Evolutionary conservation across 2,113 vertebrate genomes (phyloP).

Genomic region (Heterochromis multidens): DNA sequence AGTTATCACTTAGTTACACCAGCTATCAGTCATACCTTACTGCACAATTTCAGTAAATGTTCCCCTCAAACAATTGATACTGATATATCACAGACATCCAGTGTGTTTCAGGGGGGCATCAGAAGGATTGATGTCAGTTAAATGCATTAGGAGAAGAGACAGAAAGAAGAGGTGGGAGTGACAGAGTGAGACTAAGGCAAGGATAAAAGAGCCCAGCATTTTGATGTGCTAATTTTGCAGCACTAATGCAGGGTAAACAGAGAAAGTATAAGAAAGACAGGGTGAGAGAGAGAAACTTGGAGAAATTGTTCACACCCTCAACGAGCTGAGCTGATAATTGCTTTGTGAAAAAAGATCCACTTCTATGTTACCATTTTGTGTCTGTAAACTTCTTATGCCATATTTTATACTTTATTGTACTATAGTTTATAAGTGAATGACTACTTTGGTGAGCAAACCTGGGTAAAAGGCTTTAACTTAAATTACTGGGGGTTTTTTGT

Average conservation of each 20-base stretch:
- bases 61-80: too few species aligned
- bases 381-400: not conserved
- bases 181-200: not conserved
- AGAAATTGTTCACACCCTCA: not conserved
- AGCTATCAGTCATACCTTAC: not conserved
- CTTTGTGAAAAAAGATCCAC: not conserved
- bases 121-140: not conserved
- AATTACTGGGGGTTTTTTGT: not conserved
- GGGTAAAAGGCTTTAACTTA: not conserved
- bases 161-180: not conserved
- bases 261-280: not conserved
- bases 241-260: constrained; percentile 7
- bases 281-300: not conserved
- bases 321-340: not conserved
- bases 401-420: not conserved
- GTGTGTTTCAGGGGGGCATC: not conserved
- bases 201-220: not conserved
- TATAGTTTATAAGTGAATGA: not conserved
- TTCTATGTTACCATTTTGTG: not conserved
- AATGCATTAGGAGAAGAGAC: not conserved
- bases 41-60: not conserved
- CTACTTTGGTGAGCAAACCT: too few species aligned
- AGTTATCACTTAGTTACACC: too few species aligned
- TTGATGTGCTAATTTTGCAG: constrained; percentile 22
- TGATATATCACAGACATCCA: too few species aligned